Evolutionary conservation across 2,888 invertebrate genomes (phyloP).

Genomic region (Antitype chi): DNA sequence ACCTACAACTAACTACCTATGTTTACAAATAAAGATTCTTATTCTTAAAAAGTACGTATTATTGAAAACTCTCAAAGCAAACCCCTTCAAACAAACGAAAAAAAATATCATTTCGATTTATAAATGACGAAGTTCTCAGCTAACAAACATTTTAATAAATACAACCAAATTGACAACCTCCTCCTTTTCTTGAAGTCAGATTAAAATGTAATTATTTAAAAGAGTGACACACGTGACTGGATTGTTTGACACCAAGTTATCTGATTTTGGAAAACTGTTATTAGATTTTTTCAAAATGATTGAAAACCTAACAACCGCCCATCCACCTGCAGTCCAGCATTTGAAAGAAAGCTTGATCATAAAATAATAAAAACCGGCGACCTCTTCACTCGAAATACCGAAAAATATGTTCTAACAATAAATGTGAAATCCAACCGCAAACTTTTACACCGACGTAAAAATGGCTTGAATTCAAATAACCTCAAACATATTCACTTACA

Average conservation of each 20-base stretch:
- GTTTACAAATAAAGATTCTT: too few species aligned
- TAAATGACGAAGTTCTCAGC: too few species aligned
- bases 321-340: neutral
- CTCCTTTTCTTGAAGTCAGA: too few species aligned
- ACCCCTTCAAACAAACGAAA: too few species aligned
- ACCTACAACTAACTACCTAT: too few species aligned
- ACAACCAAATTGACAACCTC: too few species aligned
- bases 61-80: too few species aligned
- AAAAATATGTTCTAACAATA: neutral
- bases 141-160: too few species aligned
- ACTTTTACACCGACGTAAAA: conserved; percentile 6
- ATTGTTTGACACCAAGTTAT: neutral
- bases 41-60: too few species aligned
- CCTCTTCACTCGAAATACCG: neutral
- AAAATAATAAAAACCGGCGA: neutral
- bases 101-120: too few species aligned
- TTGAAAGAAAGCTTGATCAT: neutral
- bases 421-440: neutral
- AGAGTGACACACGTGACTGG: neutral
- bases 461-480: neutral
- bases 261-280: neutral
- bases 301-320: too few species aligned
- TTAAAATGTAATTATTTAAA: neutral
- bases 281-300: neutral
- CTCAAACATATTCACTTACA: conserved; percentile 8